Evolutionary conservation across 2,797 vertebrate genomes (phyloP), one percentile per base, ranked within the genome.

Genomic region (Carapus acus): DNA sequence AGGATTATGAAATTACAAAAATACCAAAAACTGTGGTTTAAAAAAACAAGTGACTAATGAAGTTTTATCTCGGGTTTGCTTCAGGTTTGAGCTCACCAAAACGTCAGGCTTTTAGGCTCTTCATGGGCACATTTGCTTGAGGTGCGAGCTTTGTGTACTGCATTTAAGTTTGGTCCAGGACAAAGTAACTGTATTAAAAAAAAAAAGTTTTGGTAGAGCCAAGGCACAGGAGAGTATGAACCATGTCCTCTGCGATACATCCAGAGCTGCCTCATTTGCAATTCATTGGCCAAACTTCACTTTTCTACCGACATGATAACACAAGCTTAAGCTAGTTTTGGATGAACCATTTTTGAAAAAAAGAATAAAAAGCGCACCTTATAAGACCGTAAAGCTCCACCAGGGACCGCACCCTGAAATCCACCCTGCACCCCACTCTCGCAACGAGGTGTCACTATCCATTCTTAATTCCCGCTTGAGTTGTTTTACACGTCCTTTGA

Each of bases 401-500:
- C 31, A 7, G 31, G 3, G 31, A 33, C 31, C 12, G 14, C 3
- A 29, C 34, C 34, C 6, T 15, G n/a, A 3, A 7, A 6, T 36
- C 34, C 14, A 11, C 34, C 13, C 34, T 15, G 34, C 34, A 36
- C 14, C 34, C 34, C 3, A 15, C 34, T 36, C 34, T 15, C 34
- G n/a, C 34, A 13, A 36, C 13, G 34, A 36, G 13, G 14, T 7
- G 4, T 13, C 34, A 36, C 3, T 17, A 2, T 33, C 8, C 8
- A 38, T 18, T 38, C 13, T 38, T n/a, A 17, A 8, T 8, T 8
- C 16, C 2, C 31, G 14, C 14, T 27, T 15, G 16, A 37, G 47
- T 52, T 15, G 41, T 19, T 52, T 44, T 38, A 27, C 18, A 14
- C 13, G 14, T 37, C 20, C 38, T 51, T 53, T 41, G 51, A 60